Evolutionary conservation across 2,888 invertebrate genomes (phyloP), one percentile per base, ranked within the genome.

Genomic region (Lamproptera curius): DNA sequence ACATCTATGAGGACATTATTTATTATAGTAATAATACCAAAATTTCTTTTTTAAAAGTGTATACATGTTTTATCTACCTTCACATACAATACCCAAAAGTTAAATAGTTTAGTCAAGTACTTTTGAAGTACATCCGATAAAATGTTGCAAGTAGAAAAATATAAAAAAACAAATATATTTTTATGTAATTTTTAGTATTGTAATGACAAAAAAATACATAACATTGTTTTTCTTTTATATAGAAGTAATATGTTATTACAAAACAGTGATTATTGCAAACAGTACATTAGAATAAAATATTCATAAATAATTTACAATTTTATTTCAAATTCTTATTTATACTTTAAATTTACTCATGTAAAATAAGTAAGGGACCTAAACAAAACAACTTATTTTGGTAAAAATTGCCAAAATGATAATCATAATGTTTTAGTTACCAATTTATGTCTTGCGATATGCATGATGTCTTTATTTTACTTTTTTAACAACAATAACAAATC

Each of bases 121-220:
- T 15, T n/a, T 5, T 37, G 26, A 36, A 11, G 16, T 11, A 8
- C 17, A 15, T 11, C 13, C 31, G n/a, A 34, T 15, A 14, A 46
- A 46, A 46, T 34, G 34, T 37, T 28, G 8, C 31, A 41, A 46
- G 46, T 46, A 46, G 41, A 20, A 6, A 41, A 46, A 46, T 36
- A 46, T 46, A 39, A 16, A 39, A 39, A 46, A 46, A 8, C 39
- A 46, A 34, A n/a, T n/a, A 4, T 31, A n/a, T 42, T 33, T 50
- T n/a, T 5, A n/a, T 41, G 44, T 43, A 3, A 11, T n/a, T 11
- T 31, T 31, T 31, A 11, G 4, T 31, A 31, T 31, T 11, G 13
- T 2, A 13, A 31, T 13, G n/a, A 28, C 2, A 28, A 28, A 28
- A 28, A 28, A 28, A 5, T 10, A 23, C 23, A 23, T 6, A 23